A percentile compares a stretch with the other conserved stretches of the same genome.
Evolutionary conservation across 2,113 vertebrate species (phyloP).

Genomic region (Helogale parvula): DNA sequence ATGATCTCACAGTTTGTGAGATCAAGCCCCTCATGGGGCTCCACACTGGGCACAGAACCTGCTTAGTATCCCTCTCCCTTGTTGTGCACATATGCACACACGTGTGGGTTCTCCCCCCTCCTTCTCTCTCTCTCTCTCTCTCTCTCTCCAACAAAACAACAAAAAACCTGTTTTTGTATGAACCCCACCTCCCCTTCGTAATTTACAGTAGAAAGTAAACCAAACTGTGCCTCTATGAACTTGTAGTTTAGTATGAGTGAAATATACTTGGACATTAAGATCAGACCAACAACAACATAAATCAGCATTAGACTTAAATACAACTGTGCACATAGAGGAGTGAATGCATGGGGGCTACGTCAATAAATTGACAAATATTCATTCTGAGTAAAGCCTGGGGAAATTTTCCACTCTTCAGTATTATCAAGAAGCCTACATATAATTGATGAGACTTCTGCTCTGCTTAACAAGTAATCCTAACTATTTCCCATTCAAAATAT

Average conservation of each 20-base stretch:
- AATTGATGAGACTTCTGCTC: neutral
- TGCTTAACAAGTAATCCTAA: neutral
- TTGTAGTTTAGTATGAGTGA: neutral
- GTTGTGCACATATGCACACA: too few species aligned
- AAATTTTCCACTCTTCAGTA: neutral
- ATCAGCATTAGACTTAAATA: neutral
- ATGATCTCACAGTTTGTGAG: neutral
- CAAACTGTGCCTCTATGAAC: neutral
- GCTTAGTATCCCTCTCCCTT: neutral
- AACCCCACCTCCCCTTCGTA: neutral
- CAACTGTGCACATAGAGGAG: neutral
- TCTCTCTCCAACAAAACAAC: too few species aligned
- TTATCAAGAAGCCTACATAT: neutral
- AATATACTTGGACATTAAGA: neutral
- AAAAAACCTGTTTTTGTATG: neutral
- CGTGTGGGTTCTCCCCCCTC: too few species aligned
- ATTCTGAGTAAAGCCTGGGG: neutral
- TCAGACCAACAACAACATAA: neutral
- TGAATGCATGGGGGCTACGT: neutral
- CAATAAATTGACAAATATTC: neutral
- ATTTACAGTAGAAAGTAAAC: constrained; percentile 36
- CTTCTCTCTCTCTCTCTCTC: too few species aligned
- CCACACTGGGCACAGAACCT: neutral
- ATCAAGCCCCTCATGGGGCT: neutral
- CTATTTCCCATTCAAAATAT: constrained; percentile 6